Percentiles rank a stretch among this genome's conserved stretches.
These are phyloP conservation scores for Platyscapa corneri DNA, from an alignment of 1,140 invertebrate genomes.

Conservation along the genomic window DNA sequence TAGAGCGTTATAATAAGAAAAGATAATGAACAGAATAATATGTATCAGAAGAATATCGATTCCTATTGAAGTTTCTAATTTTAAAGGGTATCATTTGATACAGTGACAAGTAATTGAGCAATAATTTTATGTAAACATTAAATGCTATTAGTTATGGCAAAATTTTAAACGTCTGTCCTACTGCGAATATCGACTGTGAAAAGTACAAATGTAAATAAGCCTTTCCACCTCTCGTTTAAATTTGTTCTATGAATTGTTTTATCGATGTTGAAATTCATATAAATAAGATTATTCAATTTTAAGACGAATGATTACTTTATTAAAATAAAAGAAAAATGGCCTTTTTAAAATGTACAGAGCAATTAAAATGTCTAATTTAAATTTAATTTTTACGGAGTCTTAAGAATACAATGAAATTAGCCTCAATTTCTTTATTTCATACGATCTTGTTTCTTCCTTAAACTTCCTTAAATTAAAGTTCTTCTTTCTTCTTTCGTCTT, in stretches of 20 bases:
- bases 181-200: neutral
- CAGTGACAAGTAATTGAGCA: too few relatives aligned
- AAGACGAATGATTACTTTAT: neutral
- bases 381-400: neutral
- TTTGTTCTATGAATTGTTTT: neutral
- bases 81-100: too few relatives aligned
- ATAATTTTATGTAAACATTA: too few relatives aligned
- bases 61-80: too few relatives aligned
- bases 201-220: neutral
- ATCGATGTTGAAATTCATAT: neutral
- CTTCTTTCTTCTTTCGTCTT: neutral
- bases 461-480: neutral
- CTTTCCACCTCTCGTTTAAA: neutral
- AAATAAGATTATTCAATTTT: neutral
- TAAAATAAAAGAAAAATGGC: neutral
- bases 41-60: too few relatives aligned
- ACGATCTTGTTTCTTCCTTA: neutral
- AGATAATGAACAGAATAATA: too few relatives aligned
- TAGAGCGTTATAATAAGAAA: too few relatives aligned
- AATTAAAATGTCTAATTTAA: constrained; percentile 18
- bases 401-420: constrained; percentile 38
- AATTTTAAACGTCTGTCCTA: too few relatives aligned
- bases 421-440: neutral
- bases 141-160: too few relatives aligned
- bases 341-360: neutral